phyloP scores from a whole-genome alignment of 2,113 vertebrate species.

The Telmatochromis sp. region DNA sequence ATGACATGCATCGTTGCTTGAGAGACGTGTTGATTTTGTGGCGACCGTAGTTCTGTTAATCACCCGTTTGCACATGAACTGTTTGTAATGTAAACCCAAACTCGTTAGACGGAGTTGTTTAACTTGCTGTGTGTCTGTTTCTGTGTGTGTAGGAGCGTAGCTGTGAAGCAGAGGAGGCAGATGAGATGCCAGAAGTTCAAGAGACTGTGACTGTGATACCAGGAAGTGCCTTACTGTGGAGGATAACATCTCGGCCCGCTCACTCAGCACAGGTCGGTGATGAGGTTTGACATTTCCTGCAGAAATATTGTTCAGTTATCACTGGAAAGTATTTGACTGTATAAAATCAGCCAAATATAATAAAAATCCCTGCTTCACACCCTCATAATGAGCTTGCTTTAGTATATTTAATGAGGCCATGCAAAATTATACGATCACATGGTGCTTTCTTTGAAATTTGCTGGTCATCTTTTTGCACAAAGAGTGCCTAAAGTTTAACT shows the following conservation, averaged over 20 bases:
- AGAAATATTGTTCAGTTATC: not conserved
- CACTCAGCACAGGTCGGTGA: constrained; percentile 82
- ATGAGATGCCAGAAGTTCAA: constrained; percentile 83
- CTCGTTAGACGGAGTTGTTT: not conserved
- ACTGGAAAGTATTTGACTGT: not conserved
- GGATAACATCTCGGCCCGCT: constrained; percentile 81
- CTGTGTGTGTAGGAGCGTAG: constrained; percentile 62
- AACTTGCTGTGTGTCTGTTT: not conserved
- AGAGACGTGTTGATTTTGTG: constrained; percentile 53
- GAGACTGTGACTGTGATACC: constrained; percentile 89
- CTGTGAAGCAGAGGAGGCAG: constrained; percentile 72
- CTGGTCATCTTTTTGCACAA: not conserved
- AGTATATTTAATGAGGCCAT: not conserved
- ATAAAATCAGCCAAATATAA: not conserved
- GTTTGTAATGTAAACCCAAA: not conserved
- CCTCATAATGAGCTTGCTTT: not conserved
- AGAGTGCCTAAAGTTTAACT: not conserved
- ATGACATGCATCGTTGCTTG: constrained; percentile 54
- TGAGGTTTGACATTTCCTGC: not conserved
- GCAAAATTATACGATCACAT: not conserved
- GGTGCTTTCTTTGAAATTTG: not conserved
- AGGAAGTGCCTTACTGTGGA: constrained; percentile 94
- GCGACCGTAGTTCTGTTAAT: constrained; percentile 40
- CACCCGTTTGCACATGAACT: constrained; percentile 19
- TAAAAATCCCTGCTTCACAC: not conserved